Percentiles rank a stretch among this genome's conserved stretches.
These are phyloP conservation scores for Panopea generosa DNA, from an alignment of 2,888 invertebrate genomes.

Conservation along the genomic window DNA sequence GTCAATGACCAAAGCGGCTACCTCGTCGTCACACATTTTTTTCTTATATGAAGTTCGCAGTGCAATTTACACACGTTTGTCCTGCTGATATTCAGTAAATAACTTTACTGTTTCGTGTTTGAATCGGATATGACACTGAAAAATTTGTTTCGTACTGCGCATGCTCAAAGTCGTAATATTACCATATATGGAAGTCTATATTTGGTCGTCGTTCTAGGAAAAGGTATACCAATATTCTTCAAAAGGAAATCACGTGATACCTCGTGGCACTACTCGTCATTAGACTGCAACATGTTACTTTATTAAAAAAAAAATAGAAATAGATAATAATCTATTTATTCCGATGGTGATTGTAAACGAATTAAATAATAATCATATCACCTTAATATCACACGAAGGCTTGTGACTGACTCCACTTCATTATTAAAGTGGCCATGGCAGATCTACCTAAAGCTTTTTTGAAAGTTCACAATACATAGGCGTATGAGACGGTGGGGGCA, in stretches of 20 bases:
- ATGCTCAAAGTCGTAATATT: slow-evolving; percentile 41
- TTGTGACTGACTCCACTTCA: too few relatives aligned
- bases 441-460: too few relatives aligned
- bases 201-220: slow-evolving; percentile 40
- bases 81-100: background rate
- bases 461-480: too few relatives aligned
- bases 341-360: too few relatives aligned
- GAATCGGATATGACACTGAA: slow-evolving; percentile 8
- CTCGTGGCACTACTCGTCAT: too few relatives aligned
- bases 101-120: background rate
- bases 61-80: background rate
- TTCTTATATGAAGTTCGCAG: background rate
- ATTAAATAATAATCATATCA: too few relatives aligned
- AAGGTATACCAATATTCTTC: slow-evolving; percentile 15
- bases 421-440: too few relatives aligned
- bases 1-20: slow-evolving; percentile 86
- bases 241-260: slow-evolving; percentile 34
- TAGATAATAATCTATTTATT: too few relatives aligned
- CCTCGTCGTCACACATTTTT: slow-evolving; percentile 56
- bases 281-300: too few relatives aligned
- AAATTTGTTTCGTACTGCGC: slow-evolving; percentile 10
- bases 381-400: too few relatives aligned
- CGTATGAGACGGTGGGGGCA: too few relatives aligned
- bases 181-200: slow-evolving; percentile 54
- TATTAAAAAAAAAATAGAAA: too few relatives aligned